Percentiles rank a stretch among this genome's conserved stretches.
phyloP scores from a whole-genome alignment of 2,888 invertebrate genomes.

The Synanthedon formicaeformis region DNA sequence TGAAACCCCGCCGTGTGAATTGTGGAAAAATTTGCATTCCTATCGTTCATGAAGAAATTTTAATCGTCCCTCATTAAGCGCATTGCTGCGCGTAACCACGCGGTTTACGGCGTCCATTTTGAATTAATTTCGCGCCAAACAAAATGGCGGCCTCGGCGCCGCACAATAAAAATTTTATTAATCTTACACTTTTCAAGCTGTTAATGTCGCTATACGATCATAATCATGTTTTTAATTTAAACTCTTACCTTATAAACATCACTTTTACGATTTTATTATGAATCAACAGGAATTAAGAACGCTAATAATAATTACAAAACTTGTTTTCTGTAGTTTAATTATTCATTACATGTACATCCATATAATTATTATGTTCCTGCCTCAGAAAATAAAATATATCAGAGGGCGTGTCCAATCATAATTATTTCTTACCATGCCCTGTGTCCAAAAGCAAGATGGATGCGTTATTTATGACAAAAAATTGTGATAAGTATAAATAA shows the following conservation, averaged over 20 bases:
- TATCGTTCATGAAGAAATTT: constrained; percentile 44
- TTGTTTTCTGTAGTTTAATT: too few species aligned
- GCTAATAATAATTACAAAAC: too few species aligned
- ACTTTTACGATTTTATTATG: constrained; percentile 2
- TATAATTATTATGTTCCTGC: too few species aligned
- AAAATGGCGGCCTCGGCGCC: constrained; percentile 38
- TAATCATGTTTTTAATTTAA: constrained; percentile 36
- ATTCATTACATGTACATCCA: too few species aligned
- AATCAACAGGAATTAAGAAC: too few species aligned
- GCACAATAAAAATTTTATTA: constrained; percentile 52
- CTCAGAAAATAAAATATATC: too few species aligned
- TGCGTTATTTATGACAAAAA: too few species aligned
- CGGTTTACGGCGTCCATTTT: constrained; percentile 53
- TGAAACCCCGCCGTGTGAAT: constrained; percentile 8
- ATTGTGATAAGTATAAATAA: too few species aligned
- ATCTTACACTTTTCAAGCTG: constrained; percentile 32
- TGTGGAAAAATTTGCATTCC: constrained; percentile 41
- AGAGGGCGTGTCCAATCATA: too few species aligned
- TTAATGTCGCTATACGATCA: constrained; percentile 27
- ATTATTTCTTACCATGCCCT: too few species aligned
- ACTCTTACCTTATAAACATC: constrained; percentile 12
- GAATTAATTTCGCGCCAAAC: constrained; percentile 59
- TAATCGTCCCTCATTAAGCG: constrained; percentile 62
- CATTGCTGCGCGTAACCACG: constrained; percentile 51
- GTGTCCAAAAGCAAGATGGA: too few species aligned